Conservation (phyloP, 2,888 invertebrate species). For the Limnephilus auricula region DNA sequence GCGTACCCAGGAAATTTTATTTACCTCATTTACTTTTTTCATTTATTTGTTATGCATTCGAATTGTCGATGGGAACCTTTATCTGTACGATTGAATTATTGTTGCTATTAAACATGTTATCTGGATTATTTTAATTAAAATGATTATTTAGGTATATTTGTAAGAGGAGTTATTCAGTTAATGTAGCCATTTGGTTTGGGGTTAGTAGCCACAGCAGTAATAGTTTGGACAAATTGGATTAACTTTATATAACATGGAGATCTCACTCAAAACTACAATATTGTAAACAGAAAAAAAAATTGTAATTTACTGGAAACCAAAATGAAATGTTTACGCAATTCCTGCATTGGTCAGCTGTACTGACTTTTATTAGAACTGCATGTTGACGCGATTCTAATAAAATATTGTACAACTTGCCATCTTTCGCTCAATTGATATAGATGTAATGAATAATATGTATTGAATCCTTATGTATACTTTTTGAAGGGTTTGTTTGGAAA, state of each 20-base stretch:
- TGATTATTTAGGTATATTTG: constrained; percentile 38
- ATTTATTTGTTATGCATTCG: background rate
- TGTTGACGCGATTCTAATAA: background rate
- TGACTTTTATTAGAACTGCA: background rate
- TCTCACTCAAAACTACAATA: background rate
- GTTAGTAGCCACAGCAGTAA: background rate
- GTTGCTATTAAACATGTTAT: background rate
- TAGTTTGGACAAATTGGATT: constrained; percentile 1
- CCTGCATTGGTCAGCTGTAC: constrained; percentile 22
- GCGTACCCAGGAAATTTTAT: background rate
- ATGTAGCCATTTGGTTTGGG: constrained; percentile 36
- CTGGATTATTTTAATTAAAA: constrained; percentile 28
- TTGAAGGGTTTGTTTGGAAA: background rate
- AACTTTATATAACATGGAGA: background rate
- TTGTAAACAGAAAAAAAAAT: background rate
- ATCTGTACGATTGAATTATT: background rate
- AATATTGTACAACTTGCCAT: constrained; percentile 28
- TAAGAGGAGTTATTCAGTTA: constrained; percentile 15
- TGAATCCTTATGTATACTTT: constrained; percentile 12
- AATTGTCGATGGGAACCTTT: background rate
- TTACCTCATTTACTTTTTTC: background rate
- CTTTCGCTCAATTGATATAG: constrained; percentile 43
- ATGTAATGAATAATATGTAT: constrained; percentile 18
- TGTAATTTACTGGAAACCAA: constrained; percentile 36
- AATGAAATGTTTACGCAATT: constrained; percentile 25